phyloP scores from a whole-genome alignment of 1,140 invertebrate genomes.

The Battus philenor region DNA sequence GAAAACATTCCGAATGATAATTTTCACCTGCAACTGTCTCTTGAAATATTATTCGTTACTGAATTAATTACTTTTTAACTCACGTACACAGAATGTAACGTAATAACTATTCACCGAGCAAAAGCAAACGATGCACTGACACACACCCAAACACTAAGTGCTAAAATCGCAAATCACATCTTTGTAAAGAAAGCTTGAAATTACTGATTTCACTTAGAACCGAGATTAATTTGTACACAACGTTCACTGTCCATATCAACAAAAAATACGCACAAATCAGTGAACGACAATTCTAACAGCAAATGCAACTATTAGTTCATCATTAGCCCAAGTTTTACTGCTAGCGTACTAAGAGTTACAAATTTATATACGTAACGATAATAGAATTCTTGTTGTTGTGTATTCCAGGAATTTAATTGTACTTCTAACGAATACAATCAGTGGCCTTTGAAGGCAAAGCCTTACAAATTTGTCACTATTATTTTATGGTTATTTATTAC shows the following conservation, averaged over 20 bases:
- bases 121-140: too few species aligned
- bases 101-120: not conserved
- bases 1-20: slow-evolving; percentile 82
- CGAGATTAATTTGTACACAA: slow-evolving; percentile 3
- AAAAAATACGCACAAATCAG: slow-evolving; percentile 1
- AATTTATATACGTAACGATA: slow-evolving; percentile 14
- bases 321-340: slow-evolving; percentile 1
- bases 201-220: slow-evolving; percentile 9
- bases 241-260: not conserved
- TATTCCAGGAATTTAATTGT: too few species aligned
- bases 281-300: not conserved
- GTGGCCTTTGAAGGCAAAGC: too few species aligned
- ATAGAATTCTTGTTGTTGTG: too few species aligned
- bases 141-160: slow-evolving; percentile 9
- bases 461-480: too few species aligned
- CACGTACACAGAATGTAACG: not conserved
- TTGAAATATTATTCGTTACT: not conserved
- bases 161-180: slow-evolving; percentile 12
- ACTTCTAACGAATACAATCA: too few species aligned
- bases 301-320: slow-evolving; percentile 1
- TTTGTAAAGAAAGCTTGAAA: slow-evolving; percentile 27
- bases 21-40: slow-evolving; percentile 16
- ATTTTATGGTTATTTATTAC: too few species aligned
- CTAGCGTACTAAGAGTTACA: slow-evolving; percentile 3
- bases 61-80: not conserved